These are phyloP conservation scores for Ochropleura leucogaster DNA, from an alignment of 2,888 invertebrate species.

Conservation along the genomic window DNA sequence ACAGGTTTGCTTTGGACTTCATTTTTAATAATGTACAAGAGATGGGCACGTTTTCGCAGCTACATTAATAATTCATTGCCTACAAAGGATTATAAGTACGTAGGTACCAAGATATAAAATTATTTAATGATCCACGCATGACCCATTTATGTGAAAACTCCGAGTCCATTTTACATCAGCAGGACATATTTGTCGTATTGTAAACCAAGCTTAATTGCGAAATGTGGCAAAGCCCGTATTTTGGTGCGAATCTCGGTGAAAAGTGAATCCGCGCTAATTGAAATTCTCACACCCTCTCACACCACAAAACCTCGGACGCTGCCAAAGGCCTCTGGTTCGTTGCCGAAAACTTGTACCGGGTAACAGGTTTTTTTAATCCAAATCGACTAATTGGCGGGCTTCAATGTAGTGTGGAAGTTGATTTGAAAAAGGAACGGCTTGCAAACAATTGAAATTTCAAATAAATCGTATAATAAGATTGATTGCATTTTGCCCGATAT, in stretches of 20 bases:
- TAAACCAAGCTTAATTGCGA: slow-evolving; percentile 60
- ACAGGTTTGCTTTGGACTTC: slow-evolving; percentile 13
- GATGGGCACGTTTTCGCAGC: background rate
- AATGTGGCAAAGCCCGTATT: slow-evolving; percentile 60
- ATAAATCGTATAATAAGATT: background rate
- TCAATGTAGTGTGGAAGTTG: slow-evolving; percentile 23
- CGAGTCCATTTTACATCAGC: slow-evolving; percentile 12
- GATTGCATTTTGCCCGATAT: background rate
- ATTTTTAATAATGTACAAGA: slow-evolving; percentile 43
- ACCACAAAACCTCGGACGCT: slow-evolving; percentile 60
- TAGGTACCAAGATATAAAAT: slow-evolving; percentile 6
- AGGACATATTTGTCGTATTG: slow-evolving; percentile 45
- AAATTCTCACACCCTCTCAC: slow-evolving; percentile 69
- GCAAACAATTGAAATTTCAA: background rate
- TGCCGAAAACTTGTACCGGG: slow-evolving; percentile 45
- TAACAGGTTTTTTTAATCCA: slow-evolving; percentile 44
- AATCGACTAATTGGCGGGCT: slow-evolving; percentile 48
- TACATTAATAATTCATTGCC: background rate
- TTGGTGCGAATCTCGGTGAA: slow-evolving; percentile 65
- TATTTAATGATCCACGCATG: slow-evolving; percentile 5
- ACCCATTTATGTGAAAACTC: slow-evolving; percentile 21
- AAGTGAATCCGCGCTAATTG: slow-evolving; percentile 71
- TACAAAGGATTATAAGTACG: background rate
- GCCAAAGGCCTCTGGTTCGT: slow-evolving; percentile 60
- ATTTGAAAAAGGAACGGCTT: slow-evolving; percentile 39